Evolutionary conservation across 2,888 invertebrate genomes (phyloP), one percentile per base, ranked within the genome.

Genomic region (Drosophila prostipennis): DNA sequence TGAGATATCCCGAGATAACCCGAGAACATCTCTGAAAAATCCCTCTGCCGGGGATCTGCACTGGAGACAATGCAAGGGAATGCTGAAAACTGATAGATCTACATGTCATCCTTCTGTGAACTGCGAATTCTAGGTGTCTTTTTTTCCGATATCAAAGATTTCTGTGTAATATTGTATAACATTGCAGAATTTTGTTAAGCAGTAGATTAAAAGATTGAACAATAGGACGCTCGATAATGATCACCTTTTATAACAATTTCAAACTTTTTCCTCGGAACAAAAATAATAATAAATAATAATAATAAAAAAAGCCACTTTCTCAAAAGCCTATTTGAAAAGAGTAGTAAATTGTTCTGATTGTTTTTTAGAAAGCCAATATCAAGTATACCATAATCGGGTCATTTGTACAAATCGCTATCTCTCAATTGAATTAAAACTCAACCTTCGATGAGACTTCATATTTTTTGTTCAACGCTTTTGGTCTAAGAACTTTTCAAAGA

Each of bases 1-100:
- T 53, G 39, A 67, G 45, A 39, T 39, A 53, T 67, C 37, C 23
- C 6, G 34, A 51, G 43, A 67, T 67, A 67, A 39, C 37, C 2
- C 8, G 53, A 23, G 32, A 19, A n/a, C 36, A 14, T 8, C 13
- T 56, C 10, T 10, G 29, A 23, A 32, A 53, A 48, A 54, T 54
- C 43, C 42, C 23, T 14, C 13, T 26, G 36, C 42, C n/a, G 26
- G 2, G 36, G 43, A 43, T 36, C 42, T 42, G 3, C 7, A n/a
- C 26, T 6, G 16, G 26, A 14, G 42, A 64, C 43, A 67, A 64
- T 32, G 42, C 42, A 32, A 8, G 11, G 2, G 40, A 48, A 48
- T 46, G 48, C 40, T 37, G 42, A 37, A 26, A 37, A 11, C 52
- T 32, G 36, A 68, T 46, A 16, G 32, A 65, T 39, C 68, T 65